Conservation (phyloP, 2,113 vertebrate species). For the Neogobius melanostomus region DNA sequence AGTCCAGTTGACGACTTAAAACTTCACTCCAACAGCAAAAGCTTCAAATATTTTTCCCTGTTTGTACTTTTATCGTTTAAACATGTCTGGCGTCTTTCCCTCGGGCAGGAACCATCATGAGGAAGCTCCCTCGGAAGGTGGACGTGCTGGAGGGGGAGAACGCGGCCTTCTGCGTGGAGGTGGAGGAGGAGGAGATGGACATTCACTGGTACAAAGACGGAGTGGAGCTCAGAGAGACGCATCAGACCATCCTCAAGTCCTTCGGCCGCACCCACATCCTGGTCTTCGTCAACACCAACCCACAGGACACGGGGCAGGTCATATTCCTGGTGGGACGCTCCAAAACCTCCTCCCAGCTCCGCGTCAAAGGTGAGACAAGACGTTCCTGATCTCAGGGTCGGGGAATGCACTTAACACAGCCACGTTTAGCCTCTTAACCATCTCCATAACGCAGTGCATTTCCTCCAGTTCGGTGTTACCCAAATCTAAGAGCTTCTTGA, state of each 20-base stretch:
- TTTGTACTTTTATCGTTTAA: too few relatives aligned
- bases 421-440: too few relatives aligned
- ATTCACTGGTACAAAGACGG: slow-evolving; percentile 90
- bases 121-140: slow-evolving; percentile 90
- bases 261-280: slow-evolving; percentile 92
- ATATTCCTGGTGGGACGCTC: slow-evolving; percentile 87
- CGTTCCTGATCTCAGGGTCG: too few relatives aligned
- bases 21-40: too few relatives aligned
- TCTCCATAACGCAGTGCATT: too few relatives aligned
- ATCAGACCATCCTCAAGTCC: slow-evolving; percentile 86
- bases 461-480: too few relatives aligned
- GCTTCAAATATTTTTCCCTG: too few relatives aligned
- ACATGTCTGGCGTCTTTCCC: too few relatives aligned
- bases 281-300: slow-evolving; percentile 91
- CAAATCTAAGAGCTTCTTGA: too few relatives aligned
- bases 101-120: slow-evolving; percentile 75
- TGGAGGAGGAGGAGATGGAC: slow-evolving; percentile 82
- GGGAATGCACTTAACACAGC: too few relatives aligned
- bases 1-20: too few relatives aligned
- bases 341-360: slow-evolving; percentile 88
- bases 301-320: slow-evolving; percentile 88
- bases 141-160: slow-evolving; percentile 96
- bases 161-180: slow-evolving; percentile 92
- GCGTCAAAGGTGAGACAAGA: slow-evolving; percentile 86
- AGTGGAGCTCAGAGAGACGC: slow-evolving; percentile 81